Percentiles rank a stretch among this genome's conserved stretches.
phyloP scores from a whole-genome alignment of 2,888 invertebrate genomes.

The Cheilosia urbana region DNA sequence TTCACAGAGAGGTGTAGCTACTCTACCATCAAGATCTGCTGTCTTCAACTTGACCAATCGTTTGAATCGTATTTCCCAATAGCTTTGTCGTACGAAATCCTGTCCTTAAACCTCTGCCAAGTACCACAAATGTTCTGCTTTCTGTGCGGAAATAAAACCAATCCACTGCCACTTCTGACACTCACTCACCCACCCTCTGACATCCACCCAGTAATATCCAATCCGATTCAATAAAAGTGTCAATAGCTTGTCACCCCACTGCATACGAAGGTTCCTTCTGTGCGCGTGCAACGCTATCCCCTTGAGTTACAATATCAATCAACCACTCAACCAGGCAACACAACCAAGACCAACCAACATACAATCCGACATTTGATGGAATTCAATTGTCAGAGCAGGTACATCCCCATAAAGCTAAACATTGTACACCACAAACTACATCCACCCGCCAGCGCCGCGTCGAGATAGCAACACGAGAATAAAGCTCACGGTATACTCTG shows the following conservation, averaged over 20 bases:
- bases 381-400: background rate
- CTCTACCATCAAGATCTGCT: too few relatives aligned
- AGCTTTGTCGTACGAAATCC: too few relatives aligned
- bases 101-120: too few relatives aligned
- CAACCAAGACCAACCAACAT: slow-evolving; percentile 4
- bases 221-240: background rate
- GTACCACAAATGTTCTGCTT: too few relatives aligned
- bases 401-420: slow-evolving; percentile 6
- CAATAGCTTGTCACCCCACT: background rate
- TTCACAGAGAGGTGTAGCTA: too few relatives aligned
- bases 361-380: slow-evolving; percentile 20
- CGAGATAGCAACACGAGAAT: background rate
- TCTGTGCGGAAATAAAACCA: too few relatives aligned
- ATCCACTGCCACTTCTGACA: too few relatives aligned
- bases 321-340: background rate
- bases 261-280: background rate
- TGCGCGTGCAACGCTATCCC: background rate
- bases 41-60: too few relatives aligned
- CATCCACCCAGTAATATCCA: background rate
- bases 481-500: background rate
- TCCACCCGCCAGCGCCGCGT: background rate
- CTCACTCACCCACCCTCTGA: too few relatives aligned
- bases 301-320: background rate
- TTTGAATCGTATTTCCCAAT: too few relatives aligned
- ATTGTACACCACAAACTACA: slow-evolving; percentile 3